Base-by-base conservation (phyloP, 53 echinoderm and acorn worm genomes). In the Crossaster papposus region DNA sequence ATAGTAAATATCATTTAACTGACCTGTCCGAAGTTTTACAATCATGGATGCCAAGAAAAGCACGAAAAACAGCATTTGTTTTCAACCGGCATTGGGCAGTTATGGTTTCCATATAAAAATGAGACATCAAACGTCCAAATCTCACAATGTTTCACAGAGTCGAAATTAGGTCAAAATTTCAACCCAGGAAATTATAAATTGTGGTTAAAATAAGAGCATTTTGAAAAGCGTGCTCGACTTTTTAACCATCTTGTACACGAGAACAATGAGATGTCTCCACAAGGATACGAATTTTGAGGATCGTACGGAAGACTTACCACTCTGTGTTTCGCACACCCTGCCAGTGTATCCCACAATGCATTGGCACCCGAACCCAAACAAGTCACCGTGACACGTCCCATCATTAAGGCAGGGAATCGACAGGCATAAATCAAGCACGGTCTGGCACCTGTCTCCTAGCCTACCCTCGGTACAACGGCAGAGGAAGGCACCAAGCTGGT, bases 381-480 rank as follows among this genome's bases (percentile, higher is more conserved):
- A 70, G 10, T 63, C 75, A 53, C 74, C 81, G 55, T 36, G 50
- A 74, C 92, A 92, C 17, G 64, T 54, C 15, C 72, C 92, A 33
- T 76, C 64, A 52, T 92, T 92, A 74, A 70, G 72, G 51, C 92
- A 92, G 28, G 35, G 72, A 10, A 89, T 51, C 54, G 54, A 30
- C 10, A 36, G 50, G 35, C 92, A 92, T 33, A 92, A 51, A 54
- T 92, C 89, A 17, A 81, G 15, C 77, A 13, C 30, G 38, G 24
- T 24, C 34, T 89, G 88, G 79, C 89, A 92, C 14, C 68, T 30
- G 70, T 88, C 80, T 28, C 89, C 89, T 3, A 75, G 34, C 71
- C 76, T 72, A 53, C 89, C 92, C 54, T 80, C 81, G 1, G 81
- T 30, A 38, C 89, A 92, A 53, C 38, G 70, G 55, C 92, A 92